A percentile compares a stretch with the other conserved stretches of the same genome.
Conservation (phyloP, 2,113 vertebrate genomes). For the Syngnathus typhle region DNA sequence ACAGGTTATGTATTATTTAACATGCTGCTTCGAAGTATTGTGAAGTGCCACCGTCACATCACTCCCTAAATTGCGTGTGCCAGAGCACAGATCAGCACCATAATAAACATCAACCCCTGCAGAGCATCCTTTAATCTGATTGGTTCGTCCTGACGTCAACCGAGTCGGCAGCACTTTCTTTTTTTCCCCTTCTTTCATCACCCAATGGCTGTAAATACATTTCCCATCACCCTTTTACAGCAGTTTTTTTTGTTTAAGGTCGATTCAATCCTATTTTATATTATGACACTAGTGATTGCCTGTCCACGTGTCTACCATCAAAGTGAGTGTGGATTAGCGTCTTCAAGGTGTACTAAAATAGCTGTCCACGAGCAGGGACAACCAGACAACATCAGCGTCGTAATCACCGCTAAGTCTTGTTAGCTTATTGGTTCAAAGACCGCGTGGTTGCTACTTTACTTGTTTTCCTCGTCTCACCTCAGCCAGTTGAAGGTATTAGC, state of each 20-base stretch:
- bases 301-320: background rate
- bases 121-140: slow-evolving; percentile 42
- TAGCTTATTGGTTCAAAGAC: slow-evolving; percentile 36
- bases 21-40: background rate
- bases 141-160: slow-evolving; percentile 20
- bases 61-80: background rate
- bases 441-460: slow-evolving; percentile 10
- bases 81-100: slow-evolving; percentile 19
- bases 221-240: background rate
- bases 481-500: slow-evolving; percentile 33
- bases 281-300: background rate
- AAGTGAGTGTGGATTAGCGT: slow-evolving; percentile 47
- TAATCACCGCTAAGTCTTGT: slow-evolving; percentile 37
- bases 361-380: slow-evolving; percentile 17
- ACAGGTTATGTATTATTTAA: background rate
- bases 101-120: slow-evolving; percentile 26
- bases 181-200: background rate
- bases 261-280: background rate
- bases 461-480: slow-evolving; percentile 9
- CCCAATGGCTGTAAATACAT: background rate
- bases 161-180: slow-evolving; percentile 9
- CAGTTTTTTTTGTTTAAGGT: no score
- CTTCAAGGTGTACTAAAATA: slow-evolving; percentile 47
- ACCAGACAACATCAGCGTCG: slow-evolving; percentile 38
- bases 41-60: background rate